These are phyloP conservation scores for Melanerpes aurifrons DNA, from an alignment of 2,113 vertebrate genomes.

Conservation along the genomic window DNA sequence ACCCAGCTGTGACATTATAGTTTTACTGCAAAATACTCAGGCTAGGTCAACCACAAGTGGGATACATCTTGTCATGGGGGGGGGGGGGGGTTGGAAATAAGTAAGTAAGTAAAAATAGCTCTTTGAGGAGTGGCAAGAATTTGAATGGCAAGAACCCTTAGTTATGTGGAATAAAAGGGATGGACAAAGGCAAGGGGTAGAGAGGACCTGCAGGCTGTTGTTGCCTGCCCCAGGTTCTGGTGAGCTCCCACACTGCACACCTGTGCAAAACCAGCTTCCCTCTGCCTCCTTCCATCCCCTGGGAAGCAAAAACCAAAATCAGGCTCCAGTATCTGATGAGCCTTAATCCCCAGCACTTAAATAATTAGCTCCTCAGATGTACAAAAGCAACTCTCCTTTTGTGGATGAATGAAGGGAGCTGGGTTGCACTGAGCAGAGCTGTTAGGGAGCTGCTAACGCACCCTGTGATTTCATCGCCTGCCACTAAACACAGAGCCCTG, in stretches of 20 bases:
- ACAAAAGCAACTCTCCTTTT: constrained; percentile 64
- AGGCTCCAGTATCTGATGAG: constrained; percentile 59
- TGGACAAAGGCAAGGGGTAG: not conserved
- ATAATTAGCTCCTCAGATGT: constrained; percentile 71
- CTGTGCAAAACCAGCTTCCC: constrained; percentile 35
- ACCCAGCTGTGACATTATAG: not conserved
- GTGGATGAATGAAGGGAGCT: constrained; percentile 72
- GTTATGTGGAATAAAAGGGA: not conserved
- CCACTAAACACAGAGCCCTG: not conserved
- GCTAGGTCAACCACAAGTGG: not conserved
- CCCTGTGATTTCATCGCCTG: constrained; percentile 54
- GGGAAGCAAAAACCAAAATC: constrained; percentile 45
- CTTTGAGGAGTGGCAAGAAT: not conserved
- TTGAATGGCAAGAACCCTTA: not conserved
- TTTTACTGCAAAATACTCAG: not conserved
- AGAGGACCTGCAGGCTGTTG: not conserved
- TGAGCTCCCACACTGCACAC: constrained; percentile 14
- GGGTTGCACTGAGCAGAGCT: constrained; percentile 61
- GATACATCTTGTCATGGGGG: not conserved
- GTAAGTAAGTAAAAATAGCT: not conserved
- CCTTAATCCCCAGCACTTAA: constrained; percentile 73
- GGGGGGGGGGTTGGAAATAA: too few species aligned
- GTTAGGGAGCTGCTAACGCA: constrained; percentile 65
- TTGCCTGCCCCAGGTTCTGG: not conserved
- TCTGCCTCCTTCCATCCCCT: not conserved